Conservation (phyloP, 2,113 vertebrate species). For the Spilogale gracilis region DNA sequence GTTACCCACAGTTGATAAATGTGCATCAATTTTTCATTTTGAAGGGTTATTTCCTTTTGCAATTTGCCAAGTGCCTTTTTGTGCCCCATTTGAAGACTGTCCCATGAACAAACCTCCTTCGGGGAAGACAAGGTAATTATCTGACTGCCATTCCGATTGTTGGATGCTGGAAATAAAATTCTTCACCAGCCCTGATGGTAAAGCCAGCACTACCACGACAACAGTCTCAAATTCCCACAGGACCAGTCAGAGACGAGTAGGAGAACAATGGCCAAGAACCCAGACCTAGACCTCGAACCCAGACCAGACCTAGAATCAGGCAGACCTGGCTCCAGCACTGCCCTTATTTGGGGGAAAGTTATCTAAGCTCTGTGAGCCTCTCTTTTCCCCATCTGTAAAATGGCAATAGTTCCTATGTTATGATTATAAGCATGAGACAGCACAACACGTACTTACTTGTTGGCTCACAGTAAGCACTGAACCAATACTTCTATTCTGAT, state of each 20-base stretch:
- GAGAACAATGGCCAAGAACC: neutral
- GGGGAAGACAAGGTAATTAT: constrained; percentile 57
- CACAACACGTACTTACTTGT: no score
- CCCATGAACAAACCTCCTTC: constrained; percentile 69
- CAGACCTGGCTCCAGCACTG: neutral
- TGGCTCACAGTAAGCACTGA: neutral
- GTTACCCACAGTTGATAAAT: constrained; percentile 75
- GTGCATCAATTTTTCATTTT: constrained; percentile 79
- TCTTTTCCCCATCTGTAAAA: neutral
- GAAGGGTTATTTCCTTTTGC: constrained; percentile 80
- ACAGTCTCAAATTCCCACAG: neutral
- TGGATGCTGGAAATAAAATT: constrained; percentile 46
- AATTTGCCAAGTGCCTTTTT: constrained; percentile 74
- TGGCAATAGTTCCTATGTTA: neutral
- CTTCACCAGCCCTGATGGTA: neutral
- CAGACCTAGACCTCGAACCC: neutral
- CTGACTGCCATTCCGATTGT: constrained; percentile 22
- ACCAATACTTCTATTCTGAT: neutral
- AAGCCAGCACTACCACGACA: neutral
- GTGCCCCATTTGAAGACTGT: constrained; percentile 69
- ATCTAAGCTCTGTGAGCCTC: neutral
- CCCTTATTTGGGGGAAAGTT: neutral
- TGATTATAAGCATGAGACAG: neutral
- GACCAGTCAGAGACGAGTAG: fast-evolving
- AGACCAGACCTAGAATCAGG: neutral